phyloP scores from a whole-genome alignment of 2,888 invertebrate species.

The Encarsia formosa region DNA sequence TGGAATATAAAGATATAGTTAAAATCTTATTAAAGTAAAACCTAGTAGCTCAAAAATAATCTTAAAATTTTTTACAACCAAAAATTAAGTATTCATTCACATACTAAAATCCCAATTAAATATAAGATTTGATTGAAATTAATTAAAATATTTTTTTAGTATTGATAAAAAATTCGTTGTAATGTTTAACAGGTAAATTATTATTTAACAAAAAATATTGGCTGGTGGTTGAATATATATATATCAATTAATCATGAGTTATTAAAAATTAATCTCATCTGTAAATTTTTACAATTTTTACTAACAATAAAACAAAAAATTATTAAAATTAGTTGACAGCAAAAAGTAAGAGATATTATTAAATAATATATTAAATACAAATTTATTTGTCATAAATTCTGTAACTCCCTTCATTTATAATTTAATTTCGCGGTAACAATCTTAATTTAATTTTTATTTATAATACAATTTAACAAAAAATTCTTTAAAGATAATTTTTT shows the following conservation, averaged over 20 bases:
- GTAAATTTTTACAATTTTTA: too few species aligned
- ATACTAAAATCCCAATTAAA: too few species aligned
- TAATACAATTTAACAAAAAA: too few species aligned
- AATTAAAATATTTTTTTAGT: too few species aligned
- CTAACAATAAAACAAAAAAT: slow-evolving; percentile 5
- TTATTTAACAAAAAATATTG: slow-evolving; percentile 12
- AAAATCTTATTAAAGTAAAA: too few species aligned
- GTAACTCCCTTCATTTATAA: slow-evolving; percentile 6
- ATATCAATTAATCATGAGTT: slow-evolving; percentile 7
- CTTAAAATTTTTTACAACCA: too few species aligned
- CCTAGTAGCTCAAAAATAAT: too few species aligned
- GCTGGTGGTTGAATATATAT: slow-evolving; percentile 2
- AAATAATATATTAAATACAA: slow-evolving; percentile 19
- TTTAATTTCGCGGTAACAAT: slow-evolving; percentile 16
- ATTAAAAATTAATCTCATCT: slow-evolving; percentile 18
- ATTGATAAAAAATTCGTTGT: slow-evolving; percentile 10
- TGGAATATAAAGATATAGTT: too few species aligned
- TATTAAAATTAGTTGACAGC: slow-evolving; percentile 1
- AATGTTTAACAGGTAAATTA: slow-evolving; percentile 5
- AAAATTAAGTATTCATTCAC: too few species aligned
- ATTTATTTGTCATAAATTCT: slow-evolving; percentile 14
- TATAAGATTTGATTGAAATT: too few species aligned
- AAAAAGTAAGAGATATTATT: slow-evolving; percentile 11
- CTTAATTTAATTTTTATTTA: too few species aligned
- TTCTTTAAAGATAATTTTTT: too few species aligned